These are phyloP conservation scores for Andinoacara biseriatus DNA, from an alignment of 2,113 vertebrate species.

Conservation along the genomic window DNA sequence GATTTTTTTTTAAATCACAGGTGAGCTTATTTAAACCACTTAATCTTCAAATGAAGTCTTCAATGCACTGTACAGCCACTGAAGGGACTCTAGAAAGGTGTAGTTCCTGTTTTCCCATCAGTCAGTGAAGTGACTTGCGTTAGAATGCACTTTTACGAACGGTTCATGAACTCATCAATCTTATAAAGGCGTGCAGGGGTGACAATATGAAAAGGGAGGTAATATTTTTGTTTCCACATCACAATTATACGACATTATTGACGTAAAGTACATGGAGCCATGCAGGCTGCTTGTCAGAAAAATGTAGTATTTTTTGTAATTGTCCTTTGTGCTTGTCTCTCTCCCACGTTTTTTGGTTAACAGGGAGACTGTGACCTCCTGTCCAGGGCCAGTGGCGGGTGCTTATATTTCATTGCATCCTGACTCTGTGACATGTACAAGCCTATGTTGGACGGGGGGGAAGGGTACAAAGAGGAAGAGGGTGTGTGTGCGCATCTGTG, in stretches of 20 bases:
- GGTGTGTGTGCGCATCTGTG: slow-evolving; percentile 60
- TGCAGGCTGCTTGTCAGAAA: not conserved
- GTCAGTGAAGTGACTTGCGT: not conserved
- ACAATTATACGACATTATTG: not conserved
- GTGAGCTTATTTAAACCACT: not conserved
- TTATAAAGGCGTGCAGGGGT: not conserved
- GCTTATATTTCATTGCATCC: slow-evolving; percentile 77
- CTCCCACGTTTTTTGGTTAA: slow-evolving; percentile 14
- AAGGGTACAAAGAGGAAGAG: slow-evolving; percentile 78
- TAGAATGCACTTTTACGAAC: slow-evolving; percentile 27
- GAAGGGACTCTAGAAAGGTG: not conserved
- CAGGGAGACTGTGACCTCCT: slow-evolving; percentile 65
- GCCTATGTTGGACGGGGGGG: slow-evolving; percentile 64
- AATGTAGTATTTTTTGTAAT: not conserved
- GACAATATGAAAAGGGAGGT: not conserved
- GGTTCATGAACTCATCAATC: slow-evolving; percentile 4
- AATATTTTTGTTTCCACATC: not conserved
- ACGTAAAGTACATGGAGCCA: not conserved
- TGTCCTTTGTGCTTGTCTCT: not conserved
- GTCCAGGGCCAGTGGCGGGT: slow-evolving; percentile 59
- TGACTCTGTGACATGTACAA: slow-evolving; percentile 72
- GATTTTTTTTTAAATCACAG: not conserved
- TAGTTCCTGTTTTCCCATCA: slow-evolving; percentile 22
- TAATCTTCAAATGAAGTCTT: not conserved
- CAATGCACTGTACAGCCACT: not conserved